Evolutionary conservation across 2,797 vertebrate species (phyloP).

Genomic region (Platalea minor): DNA sequence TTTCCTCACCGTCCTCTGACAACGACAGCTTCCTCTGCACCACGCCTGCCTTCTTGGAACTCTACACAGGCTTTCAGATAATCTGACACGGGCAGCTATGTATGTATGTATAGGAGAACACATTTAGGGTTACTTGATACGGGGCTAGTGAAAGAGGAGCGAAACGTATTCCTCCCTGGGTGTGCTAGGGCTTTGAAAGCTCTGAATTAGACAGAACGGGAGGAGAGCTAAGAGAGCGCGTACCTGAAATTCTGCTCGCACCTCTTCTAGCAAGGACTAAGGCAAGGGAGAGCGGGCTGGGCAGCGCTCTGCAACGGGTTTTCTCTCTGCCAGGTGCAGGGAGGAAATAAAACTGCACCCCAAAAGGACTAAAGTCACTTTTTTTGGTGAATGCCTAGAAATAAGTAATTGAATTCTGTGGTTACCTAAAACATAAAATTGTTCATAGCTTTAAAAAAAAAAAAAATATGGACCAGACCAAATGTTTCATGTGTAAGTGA

Average conservation of each 20-base stretch:
- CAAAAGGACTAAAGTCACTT: neutral
- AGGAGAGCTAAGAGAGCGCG: neutral
- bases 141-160: neutral
- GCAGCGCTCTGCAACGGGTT: neutral
- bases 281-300: neutral
- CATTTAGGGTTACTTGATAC: too few relatives aligned
- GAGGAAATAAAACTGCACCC: neutral
- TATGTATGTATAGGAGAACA: fast-evolving
- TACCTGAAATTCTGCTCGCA: neutral
- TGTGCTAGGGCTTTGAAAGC: neutral
- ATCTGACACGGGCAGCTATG: neutral
- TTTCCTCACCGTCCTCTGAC: neutral
- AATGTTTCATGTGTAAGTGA: conserved; percentile 34
- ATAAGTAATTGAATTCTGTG: conserved; percentile 48
- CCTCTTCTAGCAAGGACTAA: neutral
- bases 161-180: neutral
- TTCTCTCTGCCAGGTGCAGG: neutral
- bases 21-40: neutral
- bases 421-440: conserved; percentile 19
- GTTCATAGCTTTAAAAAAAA: neutral
- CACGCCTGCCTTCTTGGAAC: neutral
- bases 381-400: conserved; percentile 44
- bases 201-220: neutral
- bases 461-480: neutral
- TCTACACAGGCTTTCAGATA: neutral